Conservation (phyloP, 2,113 vertebrate genomes). For the Toxostoma redivivum region DNA sequence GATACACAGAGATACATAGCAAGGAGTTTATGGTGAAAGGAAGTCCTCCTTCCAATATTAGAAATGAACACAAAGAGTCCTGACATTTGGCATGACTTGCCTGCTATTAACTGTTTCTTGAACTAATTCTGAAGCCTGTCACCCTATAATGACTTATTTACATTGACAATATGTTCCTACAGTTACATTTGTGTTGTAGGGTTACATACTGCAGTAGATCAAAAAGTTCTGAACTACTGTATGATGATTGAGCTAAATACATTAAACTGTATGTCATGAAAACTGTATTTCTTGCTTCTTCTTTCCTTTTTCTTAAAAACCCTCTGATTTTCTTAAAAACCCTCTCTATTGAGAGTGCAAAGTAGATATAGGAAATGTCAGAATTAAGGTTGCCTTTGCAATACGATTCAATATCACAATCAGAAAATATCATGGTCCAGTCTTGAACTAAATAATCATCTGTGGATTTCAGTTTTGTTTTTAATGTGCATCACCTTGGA, state of each 20-base stretch:
- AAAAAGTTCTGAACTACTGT: neutral
- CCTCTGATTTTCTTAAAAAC: neutral
- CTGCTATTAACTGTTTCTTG: neutral
- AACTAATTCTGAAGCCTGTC: neutral
- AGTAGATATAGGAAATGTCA: slow-evolving; percentile 32
- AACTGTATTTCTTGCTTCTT: neutral
- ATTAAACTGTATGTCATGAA: neutral
- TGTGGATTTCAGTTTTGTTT: neutral
- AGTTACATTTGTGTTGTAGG: neutral
- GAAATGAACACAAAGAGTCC: neutral
- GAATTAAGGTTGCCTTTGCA: slow-evolving; percentile 46
- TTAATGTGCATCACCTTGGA: neutral
- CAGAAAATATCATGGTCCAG: neutral
- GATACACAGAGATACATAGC: neutral
- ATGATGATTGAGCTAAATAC: neutral
- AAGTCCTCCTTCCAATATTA: neutral
- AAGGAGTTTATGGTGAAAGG: neutral
- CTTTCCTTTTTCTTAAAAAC: neutral
- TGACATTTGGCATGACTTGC: neutral
- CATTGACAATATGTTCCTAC: neutral
- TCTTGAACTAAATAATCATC: neutral
- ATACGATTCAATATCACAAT: neutral
- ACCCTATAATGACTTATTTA: neutral
- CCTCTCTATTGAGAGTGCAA: neutral
- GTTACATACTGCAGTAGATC: neutral